phyloP scores from a whole-genome alignment of 2,797 vertebrate species.

The Pygocentrus nattereri region DNA sequence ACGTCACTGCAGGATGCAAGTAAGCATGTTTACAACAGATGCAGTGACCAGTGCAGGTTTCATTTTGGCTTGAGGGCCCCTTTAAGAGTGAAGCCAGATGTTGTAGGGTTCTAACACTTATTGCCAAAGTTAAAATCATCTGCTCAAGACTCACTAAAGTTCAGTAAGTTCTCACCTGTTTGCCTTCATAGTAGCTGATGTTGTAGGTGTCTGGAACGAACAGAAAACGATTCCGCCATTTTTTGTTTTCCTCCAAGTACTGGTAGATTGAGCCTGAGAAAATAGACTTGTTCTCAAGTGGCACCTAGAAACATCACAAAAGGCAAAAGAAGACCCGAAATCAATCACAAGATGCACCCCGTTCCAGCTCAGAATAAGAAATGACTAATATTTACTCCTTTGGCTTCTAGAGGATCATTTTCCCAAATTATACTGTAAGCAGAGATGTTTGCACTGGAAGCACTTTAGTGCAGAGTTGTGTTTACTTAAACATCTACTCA shows the following conservation, averaged over 20 bases:
- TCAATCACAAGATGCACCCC: neutral
- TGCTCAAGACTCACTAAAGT: no score
- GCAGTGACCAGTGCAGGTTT: no score
- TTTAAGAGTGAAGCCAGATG: neutral
- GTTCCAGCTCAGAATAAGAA: neutral
- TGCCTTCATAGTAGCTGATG: constrained; percentile 87
- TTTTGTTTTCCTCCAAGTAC: constrained; percentile 93
- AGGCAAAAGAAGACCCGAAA: constrained; percentile 8
- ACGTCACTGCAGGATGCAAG: no score
- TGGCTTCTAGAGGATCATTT: neutral
- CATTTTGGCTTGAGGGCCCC: no score
- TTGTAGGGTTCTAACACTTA: neutral
- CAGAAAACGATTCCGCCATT: constrained; percentile 92
- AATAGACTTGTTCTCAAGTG: constrained; percentile 88
- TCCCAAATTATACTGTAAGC: constrained; percentile 31
- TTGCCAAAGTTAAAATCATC: neutral
- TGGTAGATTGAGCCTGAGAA: constrained; percentile 93
- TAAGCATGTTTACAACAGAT: no score
- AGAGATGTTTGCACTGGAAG: constrained; percentile 26
- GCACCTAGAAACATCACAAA: constrained; percentile 74
- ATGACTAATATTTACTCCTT: neutral
- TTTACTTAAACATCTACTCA: constrained; percentile 44
- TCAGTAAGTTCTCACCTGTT: constrained; percentile 76
- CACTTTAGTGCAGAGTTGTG: constrained; percentile 14
- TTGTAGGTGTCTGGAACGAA: constrained; percentile 89